Percentiles rank a stretch among this genome's conserved stretches.
These are phyloP conservation scores for Panurus biarmicus DNA, from an alignment of 2,113 vertebrate genomes.

Conservation along the genomic window DNA sequence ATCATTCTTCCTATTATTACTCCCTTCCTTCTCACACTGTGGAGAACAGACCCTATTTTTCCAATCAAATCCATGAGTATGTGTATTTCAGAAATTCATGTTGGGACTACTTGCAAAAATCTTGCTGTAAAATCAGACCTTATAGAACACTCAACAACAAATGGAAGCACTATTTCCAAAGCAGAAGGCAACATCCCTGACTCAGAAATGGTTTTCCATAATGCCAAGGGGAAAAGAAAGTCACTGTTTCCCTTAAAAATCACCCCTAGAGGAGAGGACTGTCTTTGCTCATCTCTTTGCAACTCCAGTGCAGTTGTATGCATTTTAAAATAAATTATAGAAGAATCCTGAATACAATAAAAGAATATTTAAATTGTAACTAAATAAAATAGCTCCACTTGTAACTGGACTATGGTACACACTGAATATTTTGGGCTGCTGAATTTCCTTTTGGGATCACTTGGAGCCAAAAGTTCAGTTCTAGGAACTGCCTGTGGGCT, in stretches of 20 bases:
- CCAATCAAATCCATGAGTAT: neutral
- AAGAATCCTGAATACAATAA: neutral
- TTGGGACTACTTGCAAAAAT: neutral
- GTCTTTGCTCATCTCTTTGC: neutral
- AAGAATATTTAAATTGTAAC: neutral
- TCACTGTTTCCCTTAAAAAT: neutral
- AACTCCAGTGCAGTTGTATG: neutral
- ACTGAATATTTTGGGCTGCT: neutral
- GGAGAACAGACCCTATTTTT: neutral
- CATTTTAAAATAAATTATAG: neutral
- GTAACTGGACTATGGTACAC: neutral
- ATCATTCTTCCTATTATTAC: neutral
- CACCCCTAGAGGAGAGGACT: neutral
- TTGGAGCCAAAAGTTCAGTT: neutral
- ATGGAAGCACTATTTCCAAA: neutral
- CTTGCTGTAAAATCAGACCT: neutral
- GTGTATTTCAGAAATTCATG: neutral
- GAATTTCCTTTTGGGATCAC: neutral
- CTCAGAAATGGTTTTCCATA: neutral
- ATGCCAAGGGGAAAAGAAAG: neutral
- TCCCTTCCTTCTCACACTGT: neutral
- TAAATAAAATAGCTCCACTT: neutral
- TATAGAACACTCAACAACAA: neutral
- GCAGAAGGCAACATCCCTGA: neutral
- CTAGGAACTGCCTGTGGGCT: neutral